Evolutionary conservation across 2,113 vertebrate genomes (phyloP).

Genomic region (Balaenoptera acutorostrata): DNA sequence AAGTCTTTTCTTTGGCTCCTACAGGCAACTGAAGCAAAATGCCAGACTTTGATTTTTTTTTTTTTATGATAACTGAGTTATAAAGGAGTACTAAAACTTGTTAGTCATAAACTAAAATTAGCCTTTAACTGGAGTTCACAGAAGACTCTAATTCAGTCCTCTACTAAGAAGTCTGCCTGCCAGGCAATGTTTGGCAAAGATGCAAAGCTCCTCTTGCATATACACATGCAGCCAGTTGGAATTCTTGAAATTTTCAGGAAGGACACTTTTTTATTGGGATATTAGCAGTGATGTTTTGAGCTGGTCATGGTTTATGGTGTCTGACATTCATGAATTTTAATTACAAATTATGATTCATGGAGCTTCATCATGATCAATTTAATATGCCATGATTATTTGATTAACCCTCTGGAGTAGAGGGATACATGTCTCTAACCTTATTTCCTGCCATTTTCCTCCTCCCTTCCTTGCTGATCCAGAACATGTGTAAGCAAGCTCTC

Average conservation of each 20-base stretch:
- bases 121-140: constrained; percentile 69
- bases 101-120: constrained; percentile 76
- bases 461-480: constrained; percentile 29
- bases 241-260: constrained; percentile 50
- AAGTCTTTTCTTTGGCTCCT: constrained; percentile 39
- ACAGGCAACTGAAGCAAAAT: constrained; percentile 41
- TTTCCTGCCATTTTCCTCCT: neutral
- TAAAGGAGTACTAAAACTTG: constrained; percentile 72
- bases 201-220: constrained; percentile 49
- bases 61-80: constrained; percentile 67
- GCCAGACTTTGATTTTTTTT: constrained; percentile 30
- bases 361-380: constrained; percentile 19
- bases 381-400: constrained; percentile 44
- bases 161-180: constrained; percentile 66
- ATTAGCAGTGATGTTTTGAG: constrained; percentile 52
- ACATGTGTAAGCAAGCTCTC: neutral
- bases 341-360: constrained; percentile 59
- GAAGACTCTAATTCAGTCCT: constrained; percentile 70
- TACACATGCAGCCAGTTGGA: constrained; percentile 41
- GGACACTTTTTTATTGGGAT: constrained; percentile 48
- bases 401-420: constrained; percentile 25
- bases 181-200: constrained; percentile 61
- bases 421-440: neutral
- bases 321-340: constrained; percentile 62
- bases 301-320: constrained; percentile 57